These are phyloP conservation scores for Andrena bucephala DNA, from an alignment of 2,888 invertebrate genomes.

Conservation along the genomic window DNA sequence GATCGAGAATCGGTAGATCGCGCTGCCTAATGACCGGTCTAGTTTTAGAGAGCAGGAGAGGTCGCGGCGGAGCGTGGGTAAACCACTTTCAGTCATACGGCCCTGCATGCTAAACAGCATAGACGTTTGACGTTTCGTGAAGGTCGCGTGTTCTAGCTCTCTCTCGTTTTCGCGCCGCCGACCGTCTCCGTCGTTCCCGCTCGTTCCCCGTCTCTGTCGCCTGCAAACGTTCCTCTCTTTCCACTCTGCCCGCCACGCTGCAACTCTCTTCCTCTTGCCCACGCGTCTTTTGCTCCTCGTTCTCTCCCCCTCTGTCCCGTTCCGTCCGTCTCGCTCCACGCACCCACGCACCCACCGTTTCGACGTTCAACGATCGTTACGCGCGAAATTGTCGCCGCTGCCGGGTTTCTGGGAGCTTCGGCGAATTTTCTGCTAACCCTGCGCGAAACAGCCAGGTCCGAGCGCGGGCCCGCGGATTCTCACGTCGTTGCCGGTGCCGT, in stretches of 20 bases:
- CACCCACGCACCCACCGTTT: constrained; percentile 57
- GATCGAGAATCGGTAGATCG: background rate
- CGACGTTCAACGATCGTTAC: constrained; percentile 72
- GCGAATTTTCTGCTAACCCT: constrained; percentile 8
- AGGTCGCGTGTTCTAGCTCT: constrained; percentile 78
- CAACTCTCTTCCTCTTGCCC: background rate
- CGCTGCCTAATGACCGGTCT: background rate
- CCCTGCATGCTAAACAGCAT: constrained; percentile 78
- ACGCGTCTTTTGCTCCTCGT: constrained; percentile 4
- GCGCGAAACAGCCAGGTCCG: background rate
- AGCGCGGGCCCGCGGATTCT: constrained; percentile 51
- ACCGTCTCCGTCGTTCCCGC: constrained; percentile 43
- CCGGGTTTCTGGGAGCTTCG: constrained; percentile 51
- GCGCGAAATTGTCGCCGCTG: constrained; percentile 67
- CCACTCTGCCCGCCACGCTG: background rate
- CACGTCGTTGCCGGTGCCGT: constrained; percentile 55
- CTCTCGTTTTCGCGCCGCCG: constrained; percentile 45
- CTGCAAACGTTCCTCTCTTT: constrained; percentile 18
- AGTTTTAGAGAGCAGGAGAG: constrained; percentile 12
- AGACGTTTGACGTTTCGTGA: constrained; percentile 84
- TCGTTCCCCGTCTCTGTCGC: constrained; percentile 27
- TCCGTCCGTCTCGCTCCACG: constrained; percentile 56
- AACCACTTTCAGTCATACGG: constrained; percentile 74
- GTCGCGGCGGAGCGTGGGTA: constrained; percentile 52
- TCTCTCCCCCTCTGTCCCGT: background rate